phyloP scores from a whole-genome alignment of 2,888 invertebrate genomes.

The Tenthredo amoena region DNA sequence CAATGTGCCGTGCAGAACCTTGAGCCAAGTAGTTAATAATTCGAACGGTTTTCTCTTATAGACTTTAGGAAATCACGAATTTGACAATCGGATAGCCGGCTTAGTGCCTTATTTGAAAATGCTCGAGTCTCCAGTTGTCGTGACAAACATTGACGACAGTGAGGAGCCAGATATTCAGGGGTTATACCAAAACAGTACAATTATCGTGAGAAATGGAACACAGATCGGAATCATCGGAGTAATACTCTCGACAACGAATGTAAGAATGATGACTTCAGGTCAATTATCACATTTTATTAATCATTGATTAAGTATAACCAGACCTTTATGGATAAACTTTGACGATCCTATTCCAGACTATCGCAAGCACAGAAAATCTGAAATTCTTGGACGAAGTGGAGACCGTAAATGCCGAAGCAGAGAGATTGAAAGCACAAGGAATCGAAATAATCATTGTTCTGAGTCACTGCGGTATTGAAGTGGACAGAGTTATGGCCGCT shows the following conservation, averaged over 20 bases:
- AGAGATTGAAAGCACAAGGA: slow-evolving; percentile 81
- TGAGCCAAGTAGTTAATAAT: background rate
- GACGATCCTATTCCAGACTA: slow-evolving; percentile 78
- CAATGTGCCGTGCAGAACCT: background rate
- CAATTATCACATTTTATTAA: background rate
- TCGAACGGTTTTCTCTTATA: slow-evolving; percentile 69
- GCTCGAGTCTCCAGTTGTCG: slow-evolving; percentile 84
- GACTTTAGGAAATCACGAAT: slow-evolving; percentile 94
- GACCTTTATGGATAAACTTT: background rate
- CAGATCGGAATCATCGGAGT: slow-evolving; percentile 91
- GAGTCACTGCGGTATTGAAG: slow-evolving; percentile 89
- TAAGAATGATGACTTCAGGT: slow-evolving; percentile 71
- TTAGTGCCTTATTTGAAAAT: slow-evolving; percentile 85
- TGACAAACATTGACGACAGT: slow-evolving; percentile 87
- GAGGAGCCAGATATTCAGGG: slow-evolving; percentile 83
- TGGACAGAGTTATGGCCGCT: slow-evolving; percentile 84
- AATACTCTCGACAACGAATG: slow-evolving; percentile 84
- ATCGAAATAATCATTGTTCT: slow-evolving; percentile 90
- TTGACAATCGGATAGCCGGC: slow-evolving; percentile 88
- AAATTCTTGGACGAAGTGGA: slow-evolving; percentile 85
- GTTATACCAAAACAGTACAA: slow-evolving; percentile 83
- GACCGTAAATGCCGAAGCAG: slow-evolving; percentile 85
- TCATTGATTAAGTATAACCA: background rate
- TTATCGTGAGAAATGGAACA: slow-evolving; percentile 82
- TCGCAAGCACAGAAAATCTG: slow-evolving; percentile 84